phyloP scores from a whole-genome alignment of 30 jellyfish, hydroid and myxozoan species.

The Aurelia sp. region DNA sequence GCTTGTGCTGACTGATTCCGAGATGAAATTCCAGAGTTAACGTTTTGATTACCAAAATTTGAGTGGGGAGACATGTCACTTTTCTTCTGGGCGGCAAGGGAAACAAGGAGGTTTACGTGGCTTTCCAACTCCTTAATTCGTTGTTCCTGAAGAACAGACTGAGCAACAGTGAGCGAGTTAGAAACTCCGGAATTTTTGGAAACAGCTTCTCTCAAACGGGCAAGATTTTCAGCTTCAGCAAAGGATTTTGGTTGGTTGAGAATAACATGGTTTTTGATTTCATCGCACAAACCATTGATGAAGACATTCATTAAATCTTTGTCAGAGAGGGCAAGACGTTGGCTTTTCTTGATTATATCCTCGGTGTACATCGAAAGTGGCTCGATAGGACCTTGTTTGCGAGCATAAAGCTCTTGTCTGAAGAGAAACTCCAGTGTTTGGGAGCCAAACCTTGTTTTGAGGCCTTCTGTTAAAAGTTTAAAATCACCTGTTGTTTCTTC shows the following conservation, averaged over 20 bases:
- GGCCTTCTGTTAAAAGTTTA: too few relatives aligned
- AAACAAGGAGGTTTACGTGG: slow-evolving; percentile 1
- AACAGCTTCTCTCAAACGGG: slow-evolving; percentile 33
- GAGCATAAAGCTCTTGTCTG: too few relatives aligned
- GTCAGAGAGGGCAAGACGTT: slow-evolving; percentile 36
- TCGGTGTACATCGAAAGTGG: neutral
- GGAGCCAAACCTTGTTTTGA: too few relatives aligned
- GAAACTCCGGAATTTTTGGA: neutral
- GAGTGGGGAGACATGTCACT: neutral
- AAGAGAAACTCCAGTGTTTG: too few relatives aligned
- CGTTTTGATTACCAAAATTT: too few relatives aligned
- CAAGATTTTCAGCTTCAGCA: slow-evolving; percentile 46
- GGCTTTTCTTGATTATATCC: slow-evolving; percentile 28
- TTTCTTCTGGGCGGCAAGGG: slow-evolving; percentile 12
- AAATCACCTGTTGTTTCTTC: too few relatives aligned
- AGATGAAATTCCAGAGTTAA: too few relatives aligned
- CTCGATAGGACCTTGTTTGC: slow-evolving; percentile 1
- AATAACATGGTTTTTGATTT: slow-evolving; percentile 9
- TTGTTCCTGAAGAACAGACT: slow-evolving; percentile 5
- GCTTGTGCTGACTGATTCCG: too few relatives aligned
- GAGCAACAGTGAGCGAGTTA: neutral
- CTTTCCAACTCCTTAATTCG: neutral
- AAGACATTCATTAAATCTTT: slow-evolving; percentile 39
- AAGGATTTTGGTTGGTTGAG: slow-evolving; percentile 15
- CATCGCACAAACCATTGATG: slow-evolving; percentile 15